Conservation (phyloP, 2,888 invertebrate species). For the Platerodrilus igneus region DNA sequence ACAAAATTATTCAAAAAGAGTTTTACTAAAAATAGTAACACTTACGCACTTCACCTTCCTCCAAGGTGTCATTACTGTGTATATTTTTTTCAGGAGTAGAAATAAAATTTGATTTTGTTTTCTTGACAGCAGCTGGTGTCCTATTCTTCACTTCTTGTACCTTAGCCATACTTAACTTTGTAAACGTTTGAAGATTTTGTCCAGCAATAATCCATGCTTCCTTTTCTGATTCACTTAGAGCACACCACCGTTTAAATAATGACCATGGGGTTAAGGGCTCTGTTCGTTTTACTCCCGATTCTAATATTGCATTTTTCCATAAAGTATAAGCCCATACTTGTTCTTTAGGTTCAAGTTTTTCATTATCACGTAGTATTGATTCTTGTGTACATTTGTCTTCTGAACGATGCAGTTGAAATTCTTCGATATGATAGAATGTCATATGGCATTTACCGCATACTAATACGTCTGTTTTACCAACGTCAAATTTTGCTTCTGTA, state of each 20-base stretch:
- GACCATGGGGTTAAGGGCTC: constrained; percentile 62
- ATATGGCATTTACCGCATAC: constrained; percentile 81
- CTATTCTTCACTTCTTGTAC: constrained; percentile 52
- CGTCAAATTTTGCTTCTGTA: constrained; percentile 71
- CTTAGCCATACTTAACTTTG: constrained; percentile 64
- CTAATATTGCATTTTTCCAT: constrained; percentile 66
- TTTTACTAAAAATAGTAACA: constrained; percentile 2
- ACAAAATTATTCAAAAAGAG: constrained; percentile 3
- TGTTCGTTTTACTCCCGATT: constrained; percentile 49
- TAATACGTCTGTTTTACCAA: constrained; percentile 70
- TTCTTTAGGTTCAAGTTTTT: constrained; percentile 71
- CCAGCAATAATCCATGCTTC: constrained; percentile 80
- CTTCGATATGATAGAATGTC: constrained; percentile 74
- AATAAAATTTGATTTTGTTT: constrained; percentile 1
- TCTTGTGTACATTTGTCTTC: constrained; percentile 56
- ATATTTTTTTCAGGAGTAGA: no score
- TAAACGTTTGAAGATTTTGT: constrained; percentile 66
- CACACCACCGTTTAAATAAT: constrained; percentile 79
- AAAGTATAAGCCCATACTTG: constrained; percentile 82
- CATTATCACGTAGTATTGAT: constrained; percentile 58
- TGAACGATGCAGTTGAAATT: constrained; percentile 70
- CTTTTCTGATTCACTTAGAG: constrained; percentile 67
- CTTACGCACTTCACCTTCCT: constrained; percentile 32
- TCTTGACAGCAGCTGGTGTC: constrained; percentile 6
- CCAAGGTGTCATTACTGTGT: constrained; percentile 27